Conservation (phyloP, 1,140 invertebrate genomes). For the Drosophila equinoxialis region DNA sequence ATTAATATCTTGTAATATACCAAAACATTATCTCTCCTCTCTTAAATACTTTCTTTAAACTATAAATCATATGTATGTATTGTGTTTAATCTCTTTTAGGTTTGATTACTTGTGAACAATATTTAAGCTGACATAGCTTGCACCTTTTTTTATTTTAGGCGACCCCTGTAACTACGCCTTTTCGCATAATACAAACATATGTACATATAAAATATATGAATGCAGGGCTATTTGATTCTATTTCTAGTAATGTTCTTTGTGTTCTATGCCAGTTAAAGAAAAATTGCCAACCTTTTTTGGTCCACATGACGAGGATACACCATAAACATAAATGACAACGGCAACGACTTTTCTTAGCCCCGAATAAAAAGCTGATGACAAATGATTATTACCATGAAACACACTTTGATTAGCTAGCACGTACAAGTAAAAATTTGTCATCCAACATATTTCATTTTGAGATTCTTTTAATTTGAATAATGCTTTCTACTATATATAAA, state of each 20-base stretch:
- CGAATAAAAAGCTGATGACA: slow-evolving; percentile 22
- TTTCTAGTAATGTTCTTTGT: slow-evolving; percentile 36
- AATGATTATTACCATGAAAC: slow-evolving; percentile 33
- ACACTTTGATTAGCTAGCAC: background rate
- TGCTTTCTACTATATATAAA: background rate
- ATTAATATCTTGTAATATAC: too few relatives aligned
- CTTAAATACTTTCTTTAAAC: too few relatives aligned
- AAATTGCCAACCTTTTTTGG: slow-evolving; percentile 57
- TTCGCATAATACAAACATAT: background rate
- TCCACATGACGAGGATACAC: background rate
- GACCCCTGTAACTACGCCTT: background rate
- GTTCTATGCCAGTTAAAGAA: slow-evolving; percentile 40
- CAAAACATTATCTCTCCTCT: too few relatives aligned
- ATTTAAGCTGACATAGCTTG: background rate
- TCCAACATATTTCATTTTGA: background rate
- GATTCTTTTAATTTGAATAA: background rate
- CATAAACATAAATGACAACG: slow-evolving; percentile 34
- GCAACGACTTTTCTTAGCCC: background rate
- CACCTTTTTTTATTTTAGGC: background rate
- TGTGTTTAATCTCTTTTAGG: too few relatives aligned
- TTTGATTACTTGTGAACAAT: background rate
- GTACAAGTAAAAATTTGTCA: background rate
- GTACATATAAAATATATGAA: slow-evolving; percentile 1
- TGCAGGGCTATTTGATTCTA: slow-evolving; percentile 28
- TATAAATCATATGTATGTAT: too few relatives aligned